Evolutionary conservation across 2,797 vertebrate genomes (phyloP).

Genomic region (Halcyon chelicuti): DNA sequence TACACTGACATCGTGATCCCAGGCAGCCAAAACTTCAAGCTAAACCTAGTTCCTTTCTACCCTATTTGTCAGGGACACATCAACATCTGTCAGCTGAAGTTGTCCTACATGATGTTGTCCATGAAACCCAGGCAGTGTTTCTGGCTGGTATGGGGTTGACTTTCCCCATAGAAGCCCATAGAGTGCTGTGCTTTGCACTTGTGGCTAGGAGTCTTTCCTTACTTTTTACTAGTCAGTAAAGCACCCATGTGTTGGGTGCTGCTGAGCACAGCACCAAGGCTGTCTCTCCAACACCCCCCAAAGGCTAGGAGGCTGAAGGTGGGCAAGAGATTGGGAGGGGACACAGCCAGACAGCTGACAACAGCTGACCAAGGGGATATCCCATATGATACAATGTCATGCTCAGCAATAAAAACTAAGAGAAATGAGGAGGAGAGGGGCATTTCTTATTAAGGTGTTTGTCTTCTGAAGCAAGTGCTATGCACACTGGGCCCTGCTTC

Average conservation of each 20-base stretch:
- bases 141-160: background rate
- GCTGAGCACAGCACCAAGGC: background rate
- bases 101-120: background rate
- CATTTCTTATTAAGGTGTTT: rapidly evolving
- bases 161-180: background rate
- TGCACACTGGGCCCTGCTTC: background rate
- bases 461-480: background rate
- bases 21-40: background rate
- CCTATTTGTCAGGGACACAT: background rate
- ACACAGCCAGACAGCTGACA: background rate
- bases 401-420: background rate
- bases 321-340: background rate
- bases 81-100: background rate
- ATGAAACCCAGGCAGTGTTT: background rate
- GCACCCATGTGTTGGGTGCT: background rate
- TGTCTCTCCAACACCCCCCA: background rate
- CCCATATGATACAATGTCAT: background rate
- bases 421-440: background rate
- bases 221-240: too few species aligned
- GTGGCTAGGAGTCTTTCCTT: too few species aligned
- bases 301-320: rapidly evolving
- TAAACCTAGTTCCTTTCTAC: background rate
- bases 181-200: background rate
- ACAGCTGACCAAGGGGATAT: background rate
- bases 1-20: background rate